phyloP scores from a whole-genome alignment of 2,888 invertebrate genomes.

The Stenoptilia bipunctidactyla region DNA sequence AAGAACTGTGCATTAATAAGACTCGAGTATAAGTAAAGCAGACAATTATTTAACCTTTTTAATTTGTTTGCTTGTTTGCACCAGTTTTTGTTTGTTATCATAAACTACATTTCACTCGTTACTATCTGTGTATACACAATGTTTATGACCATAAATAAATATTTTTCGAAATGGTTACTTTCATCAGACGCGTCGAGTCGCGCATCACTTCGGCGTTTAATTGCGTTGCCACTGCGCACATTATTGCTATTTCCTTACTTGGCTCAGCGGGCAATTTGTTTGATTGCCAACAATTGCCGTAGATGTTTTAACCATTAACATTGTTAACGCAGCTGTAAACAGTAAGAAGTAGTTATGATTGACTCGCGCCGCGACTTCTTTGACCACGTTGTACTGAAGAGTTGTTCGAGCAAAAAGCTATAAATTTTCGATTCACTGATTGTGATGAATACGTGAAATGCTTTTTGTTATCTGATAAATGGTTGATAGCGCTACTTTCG shows the following conservation, averaged over 20 bases:
- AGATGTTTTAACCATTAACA: slow-evolving; percentile 55
- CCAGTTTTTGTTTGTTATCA: too few species aligned
- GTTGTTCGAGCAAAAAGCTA: slow-evolving; percentile 31
- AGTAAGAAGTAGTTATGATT: slow-evolving; percentile 50
- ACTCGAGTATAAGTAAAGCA: too few species aligned
- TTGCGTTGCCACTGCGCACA: slow-evolving; percentile 46
- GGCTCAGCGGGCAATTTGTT: slow-evolving; percentile 53
- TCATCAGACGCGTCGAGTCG: not conserved
- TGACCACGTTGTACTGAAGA: slow-evolving; percentile 1
- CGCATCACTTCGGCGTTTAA: slow-evolving; percentile 43
- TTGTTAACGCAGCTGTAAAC: slow-evolving; percentile 38
- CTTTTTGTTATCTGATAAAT: slow-evolving; percentile 43
- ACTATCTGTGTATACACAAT: too few species aligned
- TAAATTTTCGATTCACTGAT: slow-evolving; percentile 38
- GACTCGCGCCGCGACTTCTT: slow-evolving; percentile 18
- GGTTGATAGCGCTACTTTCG: slow-evolving; percentile 26
- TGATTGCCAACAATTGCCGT: slow-evolving; percentile 54
- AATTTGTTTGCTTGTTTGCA: too few species aligned
- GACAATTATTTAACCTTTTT: too few species aligned
- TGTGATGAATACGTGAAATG: slow-evolving; percentile 28
- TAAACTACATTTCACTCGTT: too few species aligned
- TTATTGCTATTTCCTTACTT: slow-evolving; percentile 57
- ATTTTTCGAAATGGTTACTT: too few species aligned
- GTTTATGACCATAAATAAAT: too few species aligned
- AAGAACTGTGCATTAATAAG: too few species aligned